Conservation (phyloP, 1,140 invertebrate species). For the Ectropis grisescens region DNA sequence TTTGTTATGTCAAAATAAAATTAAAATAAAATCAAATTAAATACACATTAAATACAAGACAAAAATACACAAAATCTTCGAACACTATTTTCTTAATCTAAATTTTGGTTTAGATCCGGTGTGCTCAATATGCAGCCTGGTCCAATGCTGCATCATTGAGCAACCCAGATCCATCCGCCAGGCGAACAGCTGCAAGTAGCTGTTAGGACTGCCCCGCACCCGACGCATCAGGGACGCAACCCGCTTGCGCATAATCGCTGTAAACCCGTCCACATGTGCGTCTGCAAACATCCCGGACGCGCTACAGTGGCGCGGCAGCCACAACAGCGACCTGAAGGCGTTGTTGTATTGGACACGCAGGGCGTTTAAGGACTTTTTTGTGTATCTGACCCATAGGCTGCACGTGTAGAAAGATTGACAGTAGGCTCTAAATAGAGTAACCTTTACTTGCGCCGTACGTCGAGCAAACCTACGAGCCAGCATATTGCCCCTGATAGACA, state of each 20-base stretch:
- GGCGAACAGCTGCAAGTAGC: not conserved
- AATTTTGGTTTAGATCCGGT: too few relatives aligned
- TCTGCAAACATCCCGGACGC: conserved; percentile 1
- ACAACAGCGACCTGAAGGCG: not conserved
- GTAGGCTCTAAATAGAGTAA: not conserved
- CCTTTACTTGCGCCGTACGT: not conserved
- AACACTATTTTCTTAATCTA: too few relatives aligned
- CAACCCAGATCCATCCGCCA: too few relatives aligned
- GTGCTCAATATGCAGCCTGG: too few relatives aligned
- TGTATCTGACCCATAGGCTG: not conserved
- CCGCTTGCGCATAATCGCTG: not conserved
- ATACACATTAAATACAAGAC: too few relatives aligned
- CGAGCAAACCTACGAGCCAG: not conserved
- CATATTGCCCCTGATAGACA: not conserved
- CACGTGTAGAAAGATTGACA: not conserved
- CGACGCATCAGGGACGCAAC: not conserved
- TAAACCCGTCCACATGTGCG: not conserved
- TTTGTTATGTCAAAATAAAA: too few relatives aligned
- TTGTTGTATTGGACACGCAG: conserved; percentile 1
- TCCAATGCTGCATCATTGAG: too few relatives aligned
- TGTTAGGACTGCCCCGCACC: not conserved
- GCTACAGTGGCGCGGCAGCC: not conserved
- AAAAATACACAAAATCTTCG: too few relatives aligned
- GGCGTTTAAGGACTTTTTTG: not conserved
- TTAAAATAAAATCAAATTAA: too few relatives aligned